A percentile compares a stretch with the other conserved stretches of the same genome.
phyloP scores from a whole-genome alignment of 2,113 vertebrate genomes.

The Smithornis capensis region DNA sequence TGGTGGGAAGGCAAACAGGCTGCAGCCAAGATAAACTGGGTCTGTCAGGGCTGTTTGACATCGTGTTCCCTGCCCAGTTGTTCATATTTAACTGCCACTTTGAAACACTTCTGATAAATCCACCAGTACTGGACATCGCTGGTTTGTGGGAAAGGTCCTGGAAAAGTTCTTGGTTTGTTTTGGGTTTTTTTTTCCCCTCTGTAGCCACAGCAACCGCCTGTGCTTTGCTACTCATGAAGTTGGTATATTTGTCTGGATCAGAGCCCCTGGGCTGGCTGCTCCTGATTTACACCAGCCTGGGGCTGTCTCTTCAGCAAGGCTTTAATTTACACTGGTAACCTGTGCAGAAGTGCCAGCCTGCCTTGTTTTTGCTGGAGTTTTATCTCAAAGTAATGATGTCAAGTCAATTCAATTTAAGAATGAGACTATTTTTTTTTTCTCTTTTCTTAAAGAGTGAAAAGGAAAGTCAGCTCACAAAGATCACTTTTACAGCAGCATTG shows the following conservation, averaged over 20 bases:
- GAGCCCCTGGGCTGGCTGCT: background rate
- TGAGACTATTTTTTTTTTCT: background rate
- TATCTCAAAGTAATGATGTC: background rate
- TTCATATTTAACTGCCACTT: background rate
- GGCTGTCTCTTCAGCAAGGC: background rate
- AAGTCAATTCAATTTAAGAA: background rate
- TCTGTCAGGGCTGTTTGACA: background rate
- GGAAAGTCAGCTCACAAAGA: background rate
- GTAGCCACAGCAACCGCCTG: background rate
- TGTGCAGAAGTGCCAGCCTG: background rate
- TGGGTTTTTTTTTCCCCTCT: background rate
- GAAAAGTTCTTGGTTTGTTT: background rate
- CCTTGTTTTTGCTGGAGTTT: background rate
- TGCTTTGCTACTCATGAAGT: background rate
- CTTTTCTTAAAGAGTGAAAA: background rate
- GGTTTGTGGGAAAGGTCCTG: background rate
- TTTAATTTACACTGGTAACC: background rate
- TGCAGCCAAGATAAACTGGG: background rate
- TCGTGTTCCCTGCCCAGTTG: background rate
- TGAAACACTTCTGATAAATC: background rate
- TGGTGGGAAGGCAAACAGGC: background rate
- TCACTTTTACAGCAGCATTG: background rate
- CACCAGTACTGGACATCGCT: fast-evolving
- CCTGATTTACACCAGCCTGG: background rate
- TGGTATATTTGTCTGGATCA: background rate